Evolutionary conservation across 2,113 vertebrate genomes (phyloP).

Genomic region (Pollimyrus isidori): DNA sequence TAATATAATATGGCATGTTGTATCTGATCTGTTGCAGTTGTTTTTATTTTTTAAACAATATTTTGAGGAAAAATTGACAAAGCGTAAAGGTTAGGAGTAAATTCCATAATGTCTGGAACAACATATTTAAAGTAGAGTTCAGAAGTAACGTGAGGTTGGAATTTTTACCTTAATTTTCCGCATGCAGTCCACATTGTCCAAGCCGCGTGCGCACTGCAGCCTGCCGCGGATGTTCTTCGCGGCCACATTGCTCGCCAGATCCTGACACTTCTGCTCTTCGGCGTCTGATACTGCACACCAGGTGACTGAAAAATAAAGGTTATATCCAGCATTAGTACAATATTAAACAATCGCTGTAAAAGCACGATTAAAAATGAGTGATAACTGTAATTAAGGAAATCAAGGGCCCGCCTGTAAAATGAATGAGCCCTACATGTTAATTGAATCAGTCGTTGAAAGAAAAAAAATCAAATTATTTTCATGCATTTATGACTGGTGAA

Average conservation of each 20-base stretch:
- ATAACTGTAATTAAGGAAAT: not conserved
- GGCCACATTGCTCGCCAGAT: conserved; percentile 57
- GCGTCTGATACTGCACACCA: conserved; percentile 61
- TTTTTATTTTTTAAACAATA: not conserved
- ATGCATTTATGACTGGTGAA: not conserved
- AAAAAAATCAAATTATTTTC: not conserved
- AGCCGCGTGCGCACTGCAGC: conserved; percentile 54
- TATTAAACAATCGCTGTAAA: not conserved
- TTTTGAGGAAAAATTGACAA: not conserved
- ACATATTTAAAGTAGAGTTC: not conserved
- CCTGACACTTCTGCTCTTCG: conserved; percentile 64
- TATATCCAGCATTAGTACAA: not conserved
- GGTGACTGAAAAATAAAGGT: conserved; percentile 42
- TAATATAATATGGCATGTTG: not conserved
- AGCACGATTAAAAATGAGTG: not conserved
- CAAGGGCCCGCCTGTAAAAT: not conserved
- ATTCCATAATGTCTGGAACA: not conserved
- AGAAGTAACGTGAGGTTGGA: not conserved
- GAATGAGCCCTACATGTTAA: not conserved
- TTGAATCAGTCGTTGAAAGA: not conserved
- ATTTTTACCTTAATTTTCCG: conserved; percentile 61
- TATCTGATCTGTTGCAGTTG: not conserved
- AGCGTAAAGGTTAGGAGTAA: not conserved
- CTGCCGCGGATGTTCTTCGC: conserved; percentile 51
- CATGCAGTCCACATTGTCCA: conserved; percentile 59